Evolutionary conservation across 2,797 vertebrate species (phyloP), one percentile per base, ranked within the genome.

Genomic region (Nyctibius grandis): DNA sequence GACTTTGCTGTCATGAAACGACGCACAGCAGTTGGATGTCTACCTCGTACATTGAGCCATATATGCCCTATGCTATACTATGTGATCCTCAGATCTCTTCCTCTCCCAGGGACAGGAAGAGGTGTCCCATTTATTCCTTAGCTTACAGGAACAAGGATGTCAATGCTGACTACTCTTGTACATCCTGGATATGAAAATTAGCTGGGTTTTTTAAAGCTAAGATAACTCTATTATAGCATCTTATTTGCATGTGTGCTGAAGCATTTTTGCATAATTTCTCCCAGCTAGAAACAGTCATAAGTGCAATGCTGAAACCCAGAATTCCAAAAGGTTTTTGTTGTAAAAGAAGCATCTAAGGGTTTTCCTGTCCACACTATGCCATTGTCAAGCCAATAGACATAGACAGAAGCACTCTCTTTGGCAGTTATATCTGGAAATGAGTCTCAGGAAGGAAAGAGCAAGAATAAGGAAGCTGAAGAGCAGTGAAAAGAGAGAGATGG

Each of bases 111-210:
- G 15, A 28, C 36, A 59, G 45, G 74, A 85, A 59, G 48, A 64
- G 18, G 2, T 34, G 33, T 64, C 36, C 51, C 26, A 70, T 51
- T 92, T 87, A 67, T 85, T 42, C 67, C 11, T 76, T 44, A 48
- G 54, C 48, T 91, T 73, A 85, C 40, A 79, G 48, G n/a, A 94
- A 83, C 20, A 50, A 79, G 74, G 63, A 63, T 79, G n/a, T 53
- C 54, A 51, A 8, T 81, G 10, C 31, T 86, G 38, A 68, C 22
- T 69, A 31, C 7, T 54, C 59, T 56, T 47, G 44, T 73, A 69
- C 53, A 67, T 81, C 45, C 80, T 69, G 56, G 44, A 22, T 95
- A 90, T 64, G 88, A 88, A 97, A 96, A 96, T 53, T 11, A 63
- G 12, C 4, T 60, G 63, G 0, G 0, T 54, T 84, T 75, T 75